Percentiles rank a stretch among this genome's conserved stretches.
Conservation (phyloP, 2,797 vertebrate genomes). For the Ibycter americanus region DNA sequence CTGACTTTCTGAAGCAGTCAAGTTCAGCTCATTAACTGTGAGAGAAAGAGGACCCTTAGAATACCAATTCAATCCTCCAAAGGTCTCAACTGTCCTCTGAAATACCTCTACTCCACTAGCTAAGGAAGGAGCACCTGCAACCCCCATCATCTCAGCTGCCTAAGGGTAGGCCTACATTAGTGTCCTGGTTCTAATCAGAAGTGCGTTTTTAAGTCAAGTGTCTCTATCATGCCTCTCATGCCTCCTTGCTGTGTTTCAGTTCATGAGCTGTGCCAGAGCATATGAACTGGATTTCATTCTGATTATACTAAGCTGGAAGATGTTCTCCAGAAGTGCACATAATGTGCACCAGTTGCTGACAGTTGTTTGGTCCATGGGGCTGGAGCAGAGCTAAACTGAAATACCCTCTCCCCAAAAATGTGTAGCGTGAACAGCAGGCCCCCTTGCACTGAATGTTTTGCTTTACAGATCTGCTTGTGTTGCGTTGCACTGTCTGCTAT, state of each 20-base stretch:
- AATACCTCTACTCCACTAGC: not conserved
- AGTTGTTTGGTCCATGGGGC: not conserved
- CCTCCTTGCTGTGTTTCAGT: not conserved
- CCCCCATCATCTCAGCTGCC: not conserved
- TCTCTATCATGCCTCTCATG: not conserved
- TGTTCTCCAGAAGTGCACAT: not conserved
- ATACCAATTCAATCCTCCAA: not conserved
- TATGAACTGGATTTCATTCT: not conserved
- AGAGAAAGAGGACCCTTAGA: not conserved
- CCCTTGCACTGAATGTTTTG: not conserved
- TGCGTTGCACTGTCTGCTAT: not conserved
- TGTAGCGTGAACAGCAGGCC: not conserved
- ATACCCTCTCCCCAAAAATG: accelerated
- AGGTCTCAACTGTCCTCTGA: not conserved
- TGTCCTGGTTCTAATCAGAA: not conserved
- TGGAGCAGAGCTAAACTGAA: not conserved
- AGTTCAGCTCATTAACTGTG: not conserved
- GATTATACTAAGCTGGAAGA: not conserved
- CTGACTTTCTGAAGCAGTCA: not conserved
- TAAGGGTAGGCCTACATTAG: not conserved
- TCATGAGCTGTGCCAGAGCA: not conserved
- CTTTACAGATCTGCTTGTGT: not conserved
- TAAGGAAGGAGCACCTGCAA: not conserved
- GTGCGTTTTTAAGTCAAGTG: not conserved
- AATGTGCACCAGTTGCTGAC: not conserved